Evolutionary conservation across 2,888 invertebrate genomes (phyloP).

Genomic region (Arge pagana): DNA sequence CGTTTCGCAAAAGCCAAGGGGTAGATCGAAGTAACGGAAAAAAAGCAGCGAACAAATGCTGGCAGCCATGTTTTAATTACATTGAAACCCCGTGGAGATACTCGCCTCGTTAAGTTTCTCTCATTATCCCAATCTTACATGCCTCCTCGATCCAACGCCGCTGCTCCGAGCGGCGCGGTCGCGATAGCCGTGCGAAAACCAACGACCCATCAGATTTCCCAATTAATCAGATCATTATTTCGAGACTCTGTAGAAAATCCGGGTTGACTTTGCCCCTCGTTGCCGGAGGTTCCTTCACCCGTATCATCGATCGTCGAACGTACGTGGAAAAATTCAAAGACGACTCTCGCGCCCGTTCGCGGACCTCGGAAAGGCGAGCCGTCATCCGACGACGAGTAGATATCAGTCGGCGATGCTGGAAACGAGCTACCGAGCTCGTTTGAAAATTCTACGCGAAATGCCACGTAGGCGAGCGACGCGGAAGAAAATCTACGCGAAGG

Average conservation of each 20-base stretch:
- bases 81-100: conserved; percentile 12
- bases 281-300: too few species aligned
- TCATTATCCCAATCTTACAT: conserved; percentile 20
- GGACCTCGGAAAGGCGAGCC: not conserved
- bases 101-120: conserved; percentile 18
- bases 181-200: too few species aligned
- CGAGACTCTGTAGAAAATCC: conserved; percentile 2
- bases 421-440: too few species aligned
- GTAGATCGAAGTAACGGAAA: not conserved
- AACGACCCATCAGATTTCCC: conserved; percentile 1
- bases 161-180: not conserved
- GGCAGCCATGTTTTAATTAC: conserved; percentile 25
- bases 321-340: too few species aligned
- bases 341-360: not conserved
- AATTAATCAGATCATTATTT: conserved; percentile 19
- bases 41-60: conserved; percentile 5
- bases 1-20: too few species aligned
- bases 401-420: not conserved
- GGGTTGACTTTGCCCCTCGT: not conserved
- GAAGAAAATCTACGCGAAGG: too few species aligned
- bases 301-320: too few species aligned
- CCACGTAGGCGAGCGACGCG: too few species aligned
- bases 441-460: too few species aligned
- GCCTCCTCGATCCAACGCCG: not conserved
- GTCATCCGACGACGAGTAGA: not conserved